Conservation (phyloP, 2,113 vertebrate species). For the Oenanthe melanoleuca region DNA sequence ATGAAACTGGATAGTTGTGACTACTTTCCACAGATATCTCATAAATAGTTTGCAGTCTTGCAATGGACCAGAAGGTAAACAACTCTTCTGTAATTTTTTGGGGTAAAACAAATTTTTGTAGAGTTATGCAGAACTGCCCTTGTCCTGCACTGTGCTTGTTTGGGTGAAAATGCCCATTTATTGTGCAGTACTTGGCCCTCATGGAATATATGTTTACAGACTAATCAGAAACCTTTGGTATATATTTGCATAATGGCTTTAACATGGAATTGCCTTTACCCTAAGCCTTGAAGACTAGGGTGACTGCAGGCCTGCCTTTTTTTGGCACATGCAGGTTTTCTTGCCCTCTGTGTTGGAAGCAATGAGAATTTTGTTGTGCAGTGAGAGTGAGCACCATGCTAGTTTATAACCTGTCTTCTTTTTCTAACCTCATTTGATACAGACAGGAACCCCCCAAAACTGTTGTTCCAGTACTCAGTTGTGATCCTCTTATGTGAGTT, state of each 20-base stretch:
- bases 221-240: neutral
- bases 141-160: neutral
- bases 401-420: neutral
- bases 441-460: neutral
- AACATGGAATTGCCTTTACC: neutral
- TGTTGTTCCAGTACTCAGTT: fast-evolving
- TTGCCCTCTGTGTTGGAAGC: neutral
- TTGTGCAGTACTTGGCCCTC: neutral
- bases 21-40: neutral
- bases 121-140: neutral
- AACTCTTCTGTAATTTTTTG: neutral
- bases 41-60: neutral
- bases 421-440: neutral
- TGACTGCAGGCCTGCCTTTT: neutral
- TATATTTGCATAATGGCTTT: neutral
- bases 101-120: neutral
- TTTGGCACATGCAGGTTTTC: neutral
- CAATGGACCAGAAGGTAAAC: neutral
- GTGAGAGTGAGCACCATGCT: neutral
- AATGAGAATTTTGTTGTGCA: neutral
- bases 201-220: neutral
- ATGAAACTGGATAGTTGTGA: neutral
- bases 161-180: neutral
- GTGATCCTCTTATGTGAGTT: neutral
- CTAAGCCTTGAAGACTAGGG: neutral